phyloP scores from a whole-genome alignment of 1,140 invertebrate species.

The Aphelinus atriplicis region DNA sequence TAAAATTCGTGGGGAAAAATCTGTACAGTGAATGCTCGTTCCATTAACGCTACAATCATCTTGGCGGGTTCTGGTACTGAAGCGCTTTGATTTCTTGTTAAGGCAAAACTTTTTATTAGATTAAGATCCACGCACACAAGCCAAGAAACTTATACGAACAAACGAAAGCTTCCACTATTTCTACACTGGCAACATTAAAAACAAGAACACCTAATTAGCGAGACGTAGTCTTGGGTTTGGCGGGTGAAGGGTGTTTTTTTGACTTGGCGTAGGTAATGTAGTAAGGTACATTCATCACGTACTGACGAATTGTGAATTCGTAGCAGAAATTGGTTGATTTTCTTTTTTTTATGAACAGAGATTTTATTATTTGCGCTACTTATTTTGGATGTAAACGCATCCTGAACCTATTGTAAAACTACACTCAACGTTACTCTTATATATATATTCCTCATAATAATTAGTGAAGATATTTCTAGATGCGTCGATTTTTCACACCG shows the following conservation, averaged over 20 bases:
- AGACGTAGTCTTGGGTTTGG: conserved; percentile 24
- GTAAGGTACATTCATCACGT: conserved; percentile 9
- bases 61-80: conserved; percentile 18
- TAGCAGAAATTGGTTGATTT: conserved; percentile 25
- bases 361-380: too few relatives aligned
- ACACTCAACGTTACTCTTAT: too few relatives aligned
- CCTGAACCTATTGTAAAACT: too few relatives aligned
- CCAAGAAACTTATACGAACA: conserved; percentile 2
- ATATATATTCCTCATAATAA: too few relatives aligned
- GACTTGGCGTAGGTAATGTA: conserved; percentile 27
- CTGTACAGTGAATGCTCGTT: neutral
- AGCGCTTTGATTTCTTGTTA: conserved; percentile 8
- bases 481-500: conserved; percentile 6
- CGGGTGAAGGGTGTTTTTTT: conserved; percentile 36
- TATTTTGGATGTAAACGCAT: too few relatives aligned
- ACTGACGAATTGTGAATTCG: conserved; percentile 15
- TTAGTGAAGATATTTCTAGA: too few relatives aligned
- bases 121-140: conserved; percentile 13
- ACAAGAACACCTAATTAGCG: conserved; percentile 16
- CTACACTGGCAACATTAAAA: neutral
- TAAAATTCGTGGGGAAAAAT: too few relatives aligned
- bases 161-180: conserved; percentile 32
- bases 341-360: too few relatives aligned
- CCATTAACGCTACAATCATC: neutral
- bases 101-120: conserved; percentile 25